phyloP scores from a whole-genome alignment of 2,888 invertebrate species.

The Drosophila neutralis region DNA sequence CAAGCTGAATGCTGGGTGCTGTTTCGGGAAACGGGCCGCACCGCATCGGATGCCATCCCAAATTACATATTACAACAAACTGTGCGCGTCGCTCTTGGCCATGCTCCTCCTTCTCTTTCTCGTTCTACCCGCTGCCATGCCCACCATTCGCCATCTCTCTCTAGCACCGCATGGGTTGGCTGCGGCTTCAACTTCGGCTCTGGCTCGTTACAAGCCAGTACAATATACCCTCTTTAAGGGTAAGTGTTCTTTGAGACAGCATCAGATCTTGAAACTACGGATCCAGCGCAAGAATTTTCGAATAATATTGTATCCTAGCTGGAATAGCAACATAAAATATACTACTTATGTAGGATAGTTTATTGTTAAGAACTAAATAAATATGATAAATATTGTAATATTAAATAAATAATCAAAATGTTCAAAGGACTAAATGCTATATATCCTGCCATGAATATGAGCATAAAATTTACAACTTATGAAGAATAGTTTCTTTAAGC shows the following conservation, averaged over 20 bases:
- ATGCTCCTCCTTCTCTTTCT: slow-evolving; percentile 54
- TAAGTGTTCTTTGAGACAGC: neutral
- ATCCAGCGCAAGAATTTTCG: neutral
- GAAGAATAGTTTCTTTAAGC: no score
- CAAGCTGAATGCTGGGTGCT: slow-evolving; percentile 44
- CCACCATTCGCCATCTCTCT: slow-evolving; percentile 20
- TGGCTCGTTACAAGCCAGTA: slow-evolving; percentile 34
- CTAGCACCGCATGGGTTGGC: slow-evolving; percentile 23
- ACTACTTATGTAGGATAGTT: neutral
- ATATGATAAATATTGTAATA: neutral
- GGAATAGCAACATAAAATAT: neutral
- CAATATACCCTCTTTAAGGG: slow-evolving; percentile 19
- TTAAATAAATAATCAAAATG: no score
- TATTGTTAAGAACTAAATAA: neutral
- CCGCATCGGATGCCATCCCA: slow-evolving; percentile 58
- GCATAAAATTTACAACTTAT: no score
- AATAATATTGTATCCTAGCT: neutral
- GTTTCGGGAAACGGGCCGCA: slow-evolving; percentile 30
- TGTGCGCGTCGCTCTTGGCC: slow-evolving; percentile 72
- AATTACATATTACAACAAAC: slow-evolving; percentile 76
- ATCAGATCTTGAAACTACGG: neutral
- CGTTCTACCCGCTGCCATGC: slow-evolving; percentile 17
- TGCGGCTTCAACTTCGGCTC: slow-evolving; percentile 9
- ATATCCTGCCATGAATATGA: no score
- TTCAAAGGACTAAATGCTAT: no score